Base-by-base conservation (phyloP, 2,113 vertebrate species). In the Marmota flaviventris region DNA sequence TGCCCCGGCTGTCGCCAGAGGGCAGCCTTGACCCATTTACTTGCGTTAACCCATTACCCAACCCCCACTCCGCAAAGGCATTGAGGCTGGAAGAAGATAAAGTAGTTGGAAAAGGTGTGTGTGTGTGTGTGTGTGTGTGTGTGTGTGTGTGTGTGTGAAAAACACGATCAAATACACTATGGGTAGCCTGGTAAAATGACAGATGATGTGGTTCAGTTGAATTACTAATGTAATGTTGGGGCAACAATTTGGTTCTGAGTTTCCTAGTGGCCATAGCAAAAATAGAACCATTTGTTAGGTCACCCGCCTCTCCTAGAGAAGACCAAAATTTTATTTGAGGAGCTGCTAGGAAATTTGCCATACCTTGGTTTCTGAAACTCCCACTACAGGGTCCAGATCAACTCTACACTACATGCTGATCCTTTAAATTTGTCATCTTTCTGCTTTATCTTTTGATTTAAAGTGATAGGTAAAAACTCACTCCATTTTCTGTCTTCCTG, bases 11-110 rank as follows among this genome's bases (percentile, higher is more conserved):
- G n/a, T 25, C 97, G 86, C 93, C 8, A 97, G 97, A 79, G 94
- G 97, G 76, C 89, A 97, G 76, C 70, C 86, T 73, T 39, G 78
- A 61, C 51, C 53, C 95, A 82, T 48, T 94, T 83, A 42, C 56
- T 63, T 84, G 37, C 45, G 34, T 56, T 73, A 45, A 5, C 24
- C 14, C 32, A 4, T 3, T 53, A 5, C 69, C 65, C 93, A 91
- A 18, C 14, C 34, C n/a, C 70, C 75, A 34, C 51, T 9, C 42
- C 7, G 2, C 16, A 53, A 78, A 51, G 25, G 77, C 39, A 8
- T 14, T 67, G 67, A 58, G 20, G 17, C 53, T 69, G 32, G 7
- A 16, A 78, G n/a, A 77, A 37, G 1, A 39, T 4, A 79, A n/a
- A 78, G 14, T 34, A 75, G n/a, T 13, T 53, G 20, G 29, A 75